Percentiles rank a stretch among this genome's conserved stretches.
Evolutionary conservation across 2,113 vertebrate genomes (phyloP).

Genomic region (Abramis brama): DNA sequence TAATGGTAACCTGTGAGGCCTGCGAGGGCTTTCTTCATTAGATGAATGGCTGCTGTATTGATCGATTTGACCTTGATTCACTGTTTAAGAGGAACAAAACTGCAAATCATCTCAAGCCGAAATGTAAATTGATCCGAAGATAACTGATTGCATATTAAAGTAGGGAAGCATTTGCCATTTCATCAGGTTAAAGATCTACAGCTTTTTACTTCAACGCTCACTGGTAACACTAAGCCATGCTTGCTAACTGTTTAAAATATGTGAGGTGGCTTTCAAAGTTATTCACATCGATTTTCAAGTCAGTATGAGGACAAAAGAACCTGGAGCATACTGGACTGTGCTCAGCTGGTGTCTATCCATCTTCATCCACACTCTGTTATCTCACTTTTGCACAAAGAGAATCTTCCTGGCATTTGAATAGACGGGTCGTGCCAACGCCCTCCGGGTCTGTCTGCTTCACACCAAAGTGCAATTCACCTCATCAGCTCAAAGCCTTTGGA

Average conservation of each 20-base stretch:
- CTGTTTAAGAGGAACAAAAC: neutral
- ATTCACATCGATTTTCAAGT: conserved; percentile 8
- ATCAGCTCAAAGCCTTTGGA: conserved; percentile 42
- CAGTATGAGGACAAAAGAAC: conserved; percentile 17
- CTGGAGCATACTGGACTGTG: conserved; percentile 3
- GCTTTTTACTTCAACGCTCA: neutral
- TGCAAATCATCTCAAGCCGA: neutral
- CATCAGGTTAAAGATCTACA: neutral
- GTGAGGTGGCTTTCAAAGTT: conserved; percentile 9
- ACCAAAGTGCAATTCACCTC: conserved; percentile 48
- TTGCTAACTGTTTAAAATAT: neutral
- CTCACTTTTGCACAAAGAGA: conserved; percentile 45
- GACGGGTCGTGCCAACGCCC: conserved; percentile 47
- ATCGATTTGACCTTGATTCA: neutral
- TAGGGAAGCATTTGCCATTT: neutral
- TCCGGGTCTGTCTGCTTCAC: conserved; percentile 63
- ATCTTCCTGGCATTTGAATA: conserved; percentile 56
- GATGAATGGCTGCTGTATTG: conserved; percentile 6
- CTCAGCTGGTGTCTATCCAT: conserved; percentile 47
- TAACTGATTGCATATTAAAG: conserved; percentile 13
- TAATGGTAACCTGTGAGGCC: neutral
- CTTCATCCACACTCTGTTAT: conserved; percentile 39
- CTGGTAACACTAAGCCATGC: neutral
- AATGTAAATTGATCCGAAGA: neutral
- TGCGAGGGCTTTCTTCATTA: neutral